Evolutionary conservation across 1,140 invertebrate species (phyloP).

Genomic region (Idris sp.): DNA sequence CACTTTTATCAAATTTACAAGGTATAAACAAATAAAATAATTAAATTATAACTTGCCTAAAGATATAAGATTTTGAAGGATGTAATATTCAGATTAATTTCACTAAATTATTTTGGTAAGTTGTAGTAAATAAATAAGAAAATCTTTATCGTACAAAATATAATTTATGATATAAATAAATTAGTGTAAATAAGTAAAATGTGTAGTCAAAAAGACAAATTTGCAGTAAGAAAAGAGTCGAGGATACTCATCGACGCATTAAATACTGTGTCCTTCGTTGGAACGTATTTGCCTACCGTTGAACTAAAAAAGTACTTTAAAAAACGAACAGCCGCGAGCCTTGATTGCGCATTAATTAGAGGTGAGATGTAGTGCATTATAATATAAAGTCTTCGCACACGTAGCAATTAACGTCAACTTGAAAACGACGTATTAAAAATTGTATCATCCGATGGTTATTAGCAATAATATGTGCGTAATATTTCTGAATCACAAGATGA

Average conservation of each 20-base stretch:
- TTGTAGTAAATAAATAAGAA: too few species aligned
- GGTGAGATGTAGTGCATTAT: slow-evolving; percentile 34
- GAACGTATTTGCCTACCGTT: too few species aligned
- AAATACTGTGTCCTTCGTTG: slow-evolving; percentile 12
- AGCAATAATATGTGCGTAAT: slow-evolving; percentile 24
- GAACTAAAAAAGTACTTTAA: slow-evolving; percentile 40
- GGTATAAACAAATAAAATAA: too few species aligned
- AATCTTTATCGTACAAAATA: too few species aligned
- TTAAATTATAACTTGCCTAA: too few species aligned
- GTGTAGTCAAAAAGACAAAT: too few species aligned
- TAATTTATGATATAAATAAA: too few species aligned
- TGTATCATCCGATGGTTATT: slow-evolving; percentile 32
- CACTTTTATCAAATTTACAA: too few species aligned
- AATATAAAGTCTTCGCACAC: slow-evolving; percentile 50
- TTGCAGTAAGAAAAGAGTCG: slow-evolving; percentile 46
- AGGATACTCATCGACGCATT: slow-evolving; percentile 54
- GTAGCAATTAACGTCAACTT: slow-evolving; percentile 34
- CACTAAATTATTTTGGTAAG: too few species aligned
- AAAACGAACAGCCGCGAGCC: slow-evolving; percentile 51
- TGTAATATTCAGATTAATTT: too few species aligned
- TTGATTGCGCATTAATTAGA: slow-evolving; percentile 59
- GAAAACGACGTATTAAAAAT: slow-evolving; percentile 29
- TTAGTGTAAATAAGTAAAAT: too few species aligned
- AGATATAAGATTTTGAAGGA: too few species aligned
- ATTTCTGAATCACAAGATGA: slow-evolving; percentile 26